phyloP scores from a whole-genome alignment of 2,797 vertebrate species.

The Xerus rutilus region DNA sequence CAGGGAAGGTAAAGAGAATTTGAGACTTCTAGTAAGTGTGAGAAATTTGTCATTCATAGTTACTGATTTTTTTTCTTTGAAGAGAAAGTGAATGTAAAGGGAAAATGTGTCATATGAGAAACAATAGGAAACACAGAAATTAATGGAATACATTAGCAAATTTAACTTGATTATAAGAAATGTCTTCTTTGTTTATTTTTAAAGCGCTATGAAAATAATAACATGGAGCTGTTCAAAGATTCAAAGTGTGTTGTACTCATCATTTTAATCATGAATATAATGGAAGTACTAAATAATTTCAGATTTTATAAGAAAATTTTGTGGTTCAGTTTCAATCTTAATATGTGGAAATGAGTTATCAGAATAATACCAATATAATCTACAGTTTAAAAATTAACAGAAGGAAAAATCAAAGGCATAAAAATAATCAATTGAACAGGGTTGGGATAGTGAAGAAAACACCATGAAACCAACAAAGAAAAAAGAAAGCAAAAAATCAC shows the following conservation, averaged over 20 bases:
- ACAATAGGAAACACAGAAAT: not conserved
- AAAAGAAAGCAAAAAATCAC: constrained; percentile 33
- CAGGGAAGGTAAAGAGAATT: not conserved
- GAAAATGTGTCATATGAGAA: not conserved
- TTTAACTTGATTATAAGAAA: not conserved
- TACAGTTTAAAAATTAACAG: not conserved
- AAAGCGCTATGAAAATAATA: constrained; percentile 21
- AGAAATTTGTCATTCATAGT: not conserved
- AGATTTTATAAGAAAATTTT: not conserved
- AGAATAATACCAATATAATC: not conserved
- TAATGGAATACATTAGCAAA: not conserved
- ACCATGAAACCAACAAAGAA: not conserved
- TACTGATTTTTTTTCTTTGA: constrained; percentile 43
- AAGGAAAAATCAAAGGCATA: not conserved
- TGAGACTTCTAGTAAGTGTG: not conserved
- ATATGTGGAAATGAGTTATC: not conserved
- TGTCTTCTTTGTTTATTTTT: constrained; percentile 2
- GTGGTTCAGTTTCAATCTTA: constrained; percentile 4
- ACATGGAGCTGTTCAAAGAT: not conserved
- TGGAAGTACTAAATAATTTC: not conserved
- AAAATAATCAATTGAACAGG: not conserved
- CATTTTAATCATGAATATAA: constrained; percentile 32
- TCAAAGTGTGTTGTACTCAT: not conserved
- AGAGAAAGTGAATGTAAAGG: not conserved
- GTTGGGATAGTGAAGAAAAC: not conserved